Evolutionary conservation across 2,113 vertebrate genomes (phyloP).

Genomic region (Prionailurus bengalensis): DNA sequence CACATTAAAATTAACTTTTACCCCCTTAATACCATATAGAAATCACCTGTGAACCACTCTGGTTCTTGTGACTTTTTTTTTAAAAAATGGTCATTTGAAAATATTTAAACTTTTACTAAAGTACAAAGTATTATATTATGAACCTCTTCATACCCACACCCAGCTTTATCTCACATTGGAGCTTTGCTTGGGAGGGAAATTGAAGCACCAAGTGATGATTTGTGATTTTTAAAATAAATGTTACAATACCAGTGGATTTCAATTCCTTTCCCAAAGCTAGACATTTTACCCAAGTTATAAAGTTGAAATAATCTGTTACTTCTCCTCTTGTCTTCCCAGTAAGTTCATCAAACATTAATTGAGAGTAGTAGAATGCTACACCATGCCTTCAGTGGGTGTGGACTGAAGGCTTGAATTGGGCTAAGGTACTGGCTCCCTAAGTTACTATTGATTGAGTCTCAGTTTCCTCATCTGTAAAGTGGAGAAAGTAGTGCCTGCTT

Average conservation of each 20-base stretch:
- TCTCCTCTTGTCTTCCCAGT: neutral
- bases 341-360: neutral
- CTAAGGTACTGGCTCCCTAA: neutral
- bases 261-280: constrained; percentile 8
- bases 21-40: neutral
- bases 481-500: neutral
- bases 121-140: neutral
- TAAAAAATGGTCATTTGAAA: constrained; percentile 19
- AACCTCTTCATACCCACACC: neutral
- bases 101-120: neutral
- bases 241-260: neutral
- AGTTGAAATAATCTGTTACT: constrained; percentile 31
- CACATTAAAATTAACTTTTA: neutral
- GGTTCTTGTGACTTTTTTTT: neutral
- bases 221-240: constrained; percentile 28
- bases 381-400: neutral
- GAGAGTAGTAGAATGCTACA: neutral
- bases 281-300: neutral
- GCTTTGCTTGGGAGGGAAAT: neutral
- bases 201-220: neutral
- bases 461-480: neutral
- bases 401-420: neutral
- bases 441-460: neutral
- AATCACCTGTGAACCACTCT: neutral
- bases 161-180: neutral